These are phyloP conservation scores for Centropus unirufus DNA, from an alignment of 2,113 vertebrate genomes.

Conservation along the genomic window DNA sequence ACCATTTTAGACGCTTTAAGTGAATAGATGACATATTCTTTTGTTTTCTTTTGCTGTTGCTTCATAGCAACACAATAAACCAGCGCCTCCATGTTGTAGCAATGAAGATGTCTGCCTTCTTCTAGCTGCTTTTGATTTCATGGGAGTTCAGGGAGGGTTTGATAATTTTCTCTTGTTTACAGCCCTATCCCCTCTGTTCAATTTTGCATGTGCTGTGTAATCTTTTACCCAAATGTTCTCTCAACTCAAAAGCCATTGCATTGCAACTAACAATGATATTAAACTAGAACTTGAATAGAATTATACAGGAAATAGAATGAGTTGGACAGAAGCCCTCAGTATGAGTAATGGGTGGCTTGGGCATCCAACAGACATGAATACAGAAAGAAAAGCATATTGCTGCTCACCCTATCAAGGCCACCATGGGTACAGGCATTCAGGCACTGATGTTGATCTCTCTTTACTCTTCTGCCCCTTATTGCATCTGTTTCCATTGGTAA, in stretches of 20 bases:
- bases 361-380: background rate
- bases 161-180: background rate
- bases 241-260: background rate
- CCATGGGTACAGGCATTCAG: background rate
- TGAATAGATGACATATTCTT: background rate
- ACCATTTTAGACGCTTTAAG: background rate
- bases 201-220: background rate
- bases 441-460: background rate
- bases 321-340: background rate
- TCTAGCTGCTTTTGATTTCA: fast-evolving
- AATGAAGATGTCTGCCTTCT: background rate
- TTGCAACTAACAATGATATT: background rate
- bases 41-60: background rate
- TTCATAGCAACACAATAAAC: background rate
- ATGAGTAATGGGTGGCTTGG: background rate
- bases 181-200: background rate
- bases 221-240: background rate
- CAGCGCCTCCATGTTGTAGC: background rate
- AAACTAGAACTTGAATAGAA: background rate
- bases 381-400: background rate
- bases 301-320: background rate
- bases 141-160: background rate
- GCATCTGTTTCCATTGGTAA: background rate
- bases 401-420: background rate
- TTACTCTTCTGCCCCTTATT: background rate